Evolutionary conservation across 2,113 vertebrate genomes (phyloP).

Genomic region (Pristiophorus japonicus): DNA sequence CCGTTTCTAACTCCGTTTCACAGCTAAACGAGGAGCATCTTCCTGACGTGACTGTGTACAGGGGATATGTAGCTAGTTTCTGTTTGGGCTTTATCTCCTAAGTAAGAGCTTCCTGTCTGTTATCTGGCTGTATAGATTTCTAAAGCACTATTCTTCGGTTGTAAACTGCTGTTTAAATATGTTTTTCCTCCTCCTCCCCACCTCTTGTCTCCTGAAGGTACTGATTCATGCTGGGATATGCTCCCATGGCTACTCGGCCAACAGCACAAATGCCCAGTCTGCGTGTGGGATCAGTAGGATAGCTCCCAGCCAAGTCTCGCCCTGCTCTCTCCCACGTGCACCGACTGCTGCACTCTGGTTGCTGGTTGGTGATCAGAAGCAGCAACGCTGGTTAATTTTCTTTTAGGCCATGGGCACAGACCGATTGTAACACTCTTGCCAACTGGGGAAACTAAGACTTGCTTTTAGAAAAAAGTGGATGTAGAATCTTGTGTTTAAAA

Average conservation of each 20-base stretch:
- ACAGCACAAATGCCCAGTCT: neutral
- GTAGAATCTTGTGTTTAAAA: neutral
- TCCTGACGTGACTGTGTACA: neutral
- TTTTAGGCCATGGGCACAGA: neutral
- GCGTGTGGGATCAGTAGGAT: too few relatives aligned
- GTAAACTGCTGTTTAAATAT: neutral
- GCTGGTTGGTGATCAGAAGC: neutral
- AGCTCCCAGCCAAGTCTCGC: neutral
- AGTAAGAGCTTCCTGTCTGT: neutral
- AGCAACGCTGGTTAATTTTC: neutral
- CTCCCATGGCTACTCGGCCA: neutral
- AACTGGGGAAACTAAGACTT: neutral
- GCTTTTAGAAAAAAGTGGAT: neutral
- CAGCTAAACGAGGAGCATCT: neutral
- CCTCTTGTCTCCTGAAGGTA: neutral
- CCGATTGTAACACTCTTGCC: neutral
- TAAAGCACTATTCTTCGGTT: neutral
- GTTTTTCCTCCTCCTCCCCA: neutral
- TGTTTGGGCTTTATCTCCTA: neutral
- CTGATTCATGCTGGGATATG: neutral
- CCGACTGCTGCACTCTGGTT: neutral
- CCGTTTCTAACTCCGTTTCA: neutral
- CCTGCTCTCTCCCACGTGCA: neutral
- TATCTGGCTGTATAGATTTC: neutral
- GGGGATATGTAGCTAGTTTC: neutral